phyloP scores from a whole-genome alignment of 2,888 invertebrate genomes.

The Gymnoscelis rufifasciata region DNA sequence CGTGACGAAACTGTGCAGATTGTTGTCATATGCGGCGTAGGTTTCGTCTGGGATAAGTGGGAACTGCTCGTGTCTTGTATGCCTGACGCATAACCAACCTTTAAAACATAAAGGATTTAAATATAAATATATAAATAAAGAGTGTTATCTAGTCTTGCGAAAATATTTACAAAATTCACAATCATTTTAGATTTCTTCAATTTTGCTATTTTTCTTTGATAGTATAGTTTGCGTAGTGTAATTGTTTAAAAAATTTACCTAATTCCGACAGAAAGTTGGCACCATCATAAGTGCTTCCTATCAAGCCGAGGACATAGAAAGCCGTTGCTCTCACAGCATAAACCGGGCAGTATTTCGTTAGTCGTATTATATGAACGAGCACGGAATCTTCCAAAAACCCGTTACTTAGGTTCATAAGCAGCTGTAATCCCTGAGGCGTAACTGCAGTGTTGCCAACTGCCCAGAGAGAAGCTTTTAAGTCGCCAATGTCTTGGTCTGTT shows the following conservation, averaged over 20 bases:
- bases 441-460: constrained; percentile 90
- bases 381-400: constrained; percentile 62
- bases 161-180: too few relatives aligned
- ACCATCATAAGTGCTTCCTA: constrained; percentile 90
- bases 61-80: constrained; percentile 87
- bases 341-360: constrained; percentile 89
- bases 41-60: constrained; percentile 85
- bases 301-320: constrained; percentile 90
- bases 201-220: too few relatives aligned
- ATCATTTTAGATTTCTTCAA: too few relatives aligned
- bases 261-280: constrained; percentile 86
- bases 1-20: constrained; percentile 49
- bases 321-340: constrained; percentile 94
- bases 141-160: too few relatives aligned
- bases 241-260: too few relatives aligned
- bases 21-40: constrained; percentile 68
- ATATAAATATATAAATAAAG: too few relatives aligned
- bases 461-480: constrained; percentile 94
- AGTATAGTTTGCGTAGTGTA: too few relatives aligned
- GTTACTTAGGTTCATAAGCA: constrained; percentile 79
- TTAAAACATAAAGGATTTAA: constrained; percentile 3
- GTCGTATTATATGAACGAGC: constrained; percentile 72
- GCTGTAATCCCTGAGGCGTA: constrained; percentile 86
- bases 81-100: constrained; percentile 88
- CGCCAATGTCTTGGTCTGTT: constrained; percentile 84